phyloP scores from a whole-genome alignment of 2,797 vertebrate species.

The Phrynocephalus vlangalii region DNA sequence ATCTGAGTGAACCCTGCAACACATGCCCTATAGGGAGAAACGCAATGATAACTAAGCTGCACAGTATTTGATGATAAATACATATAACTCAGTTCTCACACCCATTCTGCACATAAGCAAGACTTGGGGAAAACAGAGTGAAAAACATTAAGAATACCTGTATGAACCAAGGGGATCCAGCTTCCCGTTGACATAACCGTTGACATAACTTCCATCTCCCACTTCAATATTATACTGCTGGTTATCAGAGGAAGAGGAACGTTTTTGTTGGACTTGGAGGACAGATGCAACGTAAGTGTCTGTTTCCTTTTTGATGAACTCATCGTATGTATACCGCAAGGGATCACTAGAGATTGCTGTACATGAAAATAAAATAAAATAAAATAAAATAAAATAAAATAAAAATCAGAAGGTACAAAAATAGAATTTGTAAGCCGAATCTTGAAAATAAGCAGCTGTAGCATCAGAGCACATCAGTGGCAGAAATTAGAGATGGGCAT shows the following conservation, averaged over 20 bases:
- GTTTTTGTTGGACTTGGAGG: constrained; percentile 40
- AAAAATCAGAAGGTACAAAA: not conserved
- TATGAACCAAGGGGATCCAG: constrained; percentile 76
- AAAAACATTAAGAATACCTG: constrained; percentile 66
- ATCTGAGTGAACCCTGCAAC: constrained; percentile 81
- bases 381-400: too few species aligned
- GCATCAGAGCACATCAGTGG: not conserved
- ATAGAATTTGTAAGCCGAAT: not conserved
- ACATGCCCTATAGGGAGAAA: constrained; percentile 65
- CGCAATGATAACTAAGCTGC: not conserved
- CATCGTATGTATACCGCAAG: constrained; percentile 72
- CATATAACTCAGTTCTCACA: not conserved
- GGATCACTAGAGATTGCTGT: constrained; percentile 52
- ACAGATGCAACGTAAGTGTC: constrained; percentile 74
- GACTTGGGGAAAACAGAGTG: not conserved
- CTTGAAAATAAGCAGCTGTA: not conserved
- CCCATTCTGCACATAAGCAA: constrained; percentile 17
- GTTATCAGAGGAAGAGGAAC: constrained; percentile 21
- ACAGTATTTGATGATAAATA: constrained; percentile 12
- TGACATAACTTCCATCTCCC: constrained; percentile 62
- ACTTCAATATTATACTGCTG: constrained; percentile 60
- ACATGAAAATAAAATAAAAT: constrained; percentile 22
- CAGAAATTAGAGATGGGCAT: too few species aligned
- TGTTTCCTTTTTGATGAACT: constrained; percentile 70
- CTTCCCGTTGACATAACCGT: constrained; percentile 75